These are phyloP conservation scores for Crepidodera aurea DNA, from an alignment of 2,888 invertebrate species.

Conservation along the genomic window DNA sequence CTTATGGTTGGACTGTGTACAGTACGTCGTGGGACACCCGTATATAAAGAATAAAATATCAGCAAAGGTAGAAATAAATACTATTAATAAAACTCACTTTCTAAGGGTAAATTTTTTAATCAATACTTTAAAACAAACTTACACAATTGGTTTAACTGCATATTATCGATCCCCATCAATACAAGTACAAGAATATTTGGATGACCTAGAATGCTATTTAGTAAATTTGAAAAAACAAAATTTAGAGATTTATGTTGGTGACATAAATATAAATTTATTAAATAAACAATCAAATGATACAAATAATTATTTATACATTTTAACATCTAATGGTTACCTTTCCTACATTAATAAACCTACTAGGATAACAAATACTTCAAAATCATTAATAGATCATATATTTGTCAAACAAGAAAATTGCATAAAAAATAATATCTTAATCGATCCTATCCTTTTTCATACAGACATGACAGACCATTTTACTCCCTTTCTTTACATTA, in stretches of 20 bases:
- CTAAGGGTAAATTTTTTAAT: conserved; percentile 19
- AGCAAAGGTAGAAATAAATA: conserved; percentile 15
- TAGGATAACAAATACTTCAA: conserved; percentile 9
- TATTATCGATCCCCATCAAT: too few species aligned
- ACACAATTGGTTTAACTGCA: too few species aligned
- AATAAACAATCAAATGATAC: neutral
- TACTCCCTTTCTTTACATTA: conserved; percentile 2
- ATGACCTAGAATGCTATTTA: conserved; percentile 10
- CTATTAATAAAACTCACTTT: conserved; percentile 19
- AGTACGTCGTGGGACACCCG: too few species aligned
- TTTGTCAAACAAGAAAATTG: conserved; percentile 16
- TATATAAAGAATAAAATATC: conserved; percentile 11
- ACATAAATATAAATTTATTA: conserved; percentile 16
- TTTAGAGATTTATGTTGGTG: conserved; percentile 13
- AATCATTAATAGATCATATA: conserved; percentile 18
- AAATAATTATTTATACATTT: conserved; percentile 17
- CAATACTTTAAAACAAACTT: too few species aligned
- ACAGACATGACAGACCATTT: conserved; percentile 21
- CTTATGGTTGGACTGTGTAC: too few species aligned
- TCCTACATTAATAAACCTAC: conserved; percentile 18
- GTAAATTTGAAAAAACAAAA: conserved; percentile 20
- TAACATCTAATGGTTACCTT: conserved; percentile 9
- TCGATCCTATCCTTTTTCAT: conserved; percentile 7
- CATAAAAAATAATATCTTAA: conserved; percentile 14
- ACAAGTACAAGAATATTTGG: neutral